Evolutionary conservation across 2,888 invertebrate species (phyloP), one percentile per base, ranked within the genome.

Genomic region (Stegophylla sp.): DNA sequence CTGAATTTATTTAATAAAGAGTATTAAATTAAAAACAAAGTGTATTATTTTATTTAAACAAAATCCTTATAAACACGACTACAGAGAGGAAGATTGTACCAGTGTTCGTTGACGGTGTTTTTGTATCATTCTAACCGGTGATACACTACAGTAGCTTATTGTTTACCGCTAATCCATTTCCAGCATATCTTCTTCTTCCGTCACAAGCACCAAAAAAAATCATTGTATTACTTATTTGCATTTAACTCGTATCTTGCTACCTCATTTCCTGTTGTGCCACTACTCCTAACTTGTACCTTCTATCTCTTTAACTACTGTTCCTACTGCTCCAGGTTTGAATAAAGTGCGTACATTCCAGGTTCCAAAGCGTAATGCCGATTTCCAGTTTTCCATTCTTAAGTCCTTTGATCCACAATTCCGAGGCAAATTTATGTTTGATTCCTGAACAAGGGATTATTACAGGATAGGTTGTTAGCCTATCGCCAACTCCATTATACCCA

Each of bases 381-480:
- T 67, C 67, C 45, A 67, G 2, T 67, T 67, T 67, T 67, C 45
- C 67, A 67, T 23, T 67, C 45, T 48, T 17, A 15, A 67, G 67
- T 69, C 69, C 51, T 72, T 72, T 56, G 71, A 72, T 72, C 71
- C 41, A 72, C 71, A 53, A 72, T 72, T 72, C 56, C 71, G n/a
- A 72, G 71, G 53, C 53, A 71, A 41, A 53, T 34, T 53, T 71
- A 53, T 71, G 69, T 28, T 48, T 69, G 51, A 69, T 69, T 69
- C 67, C 48, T 69, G 48, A 69, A 69, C 67, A 69, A 69, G 26
- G 67, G 67, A n/a, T 69, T 69, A 48, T 69, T 69, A 69, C 67
- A 69, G 26, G 48, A 69, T 69, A 69, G 67, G 67, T 69, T 48
- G 67, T 26, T 48, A 69, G 48, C 48, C 67, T 69, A 48, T 45